These are phyloP conservation scores for Eumerus sabulonum DNA, from an alignment of 2,888 invertebrate species.

Conservation along the genomic window DNA sequence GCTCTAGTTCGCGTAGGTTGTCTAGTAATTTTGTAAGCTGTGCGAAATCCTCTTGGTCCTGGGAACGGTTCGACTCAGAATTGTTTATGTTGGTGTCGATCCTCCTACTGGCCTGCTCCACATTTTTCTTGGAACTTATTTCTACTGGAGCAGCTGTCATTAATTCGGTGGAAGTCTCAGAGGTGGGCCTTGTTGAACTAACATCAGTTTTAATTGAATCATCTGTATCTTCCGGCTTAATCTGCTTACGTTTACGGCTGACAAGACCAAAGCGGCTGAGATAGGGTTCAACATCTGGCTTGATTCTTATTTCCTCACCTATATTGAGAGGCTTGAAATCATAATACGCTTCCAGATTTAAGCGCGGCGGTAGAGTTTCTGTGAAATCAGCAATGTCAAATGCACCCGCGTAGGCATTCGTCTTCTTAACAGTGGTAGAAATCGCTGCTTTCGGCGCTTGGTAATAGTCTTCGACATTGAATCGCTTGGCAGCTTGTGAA, in stretches of 20 bases:
- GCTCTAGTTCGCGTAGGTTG: constrained; percentile 78
- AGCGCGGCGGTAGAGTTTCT: constrained; percentile 72
- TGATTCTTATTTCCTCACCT: constrained; percentile 74
- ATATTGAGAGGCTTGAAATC: constrained; percentile 78
- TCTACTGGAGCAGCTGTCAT: not conserved
- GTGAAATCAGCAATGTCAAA: constrained; percentile 73
- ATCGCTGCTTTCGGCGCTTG: constrained; percentile 73
- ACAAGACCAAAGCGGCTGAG: constrained; percentile 78
- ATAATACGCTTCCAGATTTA: constrained; percentile 76
- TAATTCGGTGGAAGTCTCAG: no score
- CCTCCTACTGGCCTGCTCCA: constrained; percentile 57
- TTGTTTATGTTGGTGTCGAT: constrained; percentile 49
- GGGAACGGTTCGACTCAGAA: constrained; percentile 11
- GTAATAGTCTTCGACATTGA: constrained; percentile 73
- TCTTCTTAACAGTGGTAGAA: constrained; percentile 69
- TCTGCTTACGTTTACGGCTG: constrained; percentile 74
- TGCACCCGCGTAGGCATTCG: constrained; percentile 53
- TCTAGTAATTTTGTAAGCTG: constrained; percentile 79
- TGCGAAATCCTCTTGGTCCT: constrained; percentile 80
- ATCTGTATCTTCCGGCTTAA: constrained; percentile 72
- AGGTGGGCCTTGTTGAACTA: constrained; percentile 8
- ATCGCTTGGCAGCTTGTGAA: constrained; percentile 71
- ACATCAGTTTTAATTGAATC: constrained; percentile 34
- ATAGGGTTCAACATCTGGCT: constrained; percentile 77
- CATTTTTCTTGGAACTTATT: not conserved